Evolutionary conservation across 2,113 vertebrate species (phyloP).

Genomic region (Cervus canadensis): DNA sequence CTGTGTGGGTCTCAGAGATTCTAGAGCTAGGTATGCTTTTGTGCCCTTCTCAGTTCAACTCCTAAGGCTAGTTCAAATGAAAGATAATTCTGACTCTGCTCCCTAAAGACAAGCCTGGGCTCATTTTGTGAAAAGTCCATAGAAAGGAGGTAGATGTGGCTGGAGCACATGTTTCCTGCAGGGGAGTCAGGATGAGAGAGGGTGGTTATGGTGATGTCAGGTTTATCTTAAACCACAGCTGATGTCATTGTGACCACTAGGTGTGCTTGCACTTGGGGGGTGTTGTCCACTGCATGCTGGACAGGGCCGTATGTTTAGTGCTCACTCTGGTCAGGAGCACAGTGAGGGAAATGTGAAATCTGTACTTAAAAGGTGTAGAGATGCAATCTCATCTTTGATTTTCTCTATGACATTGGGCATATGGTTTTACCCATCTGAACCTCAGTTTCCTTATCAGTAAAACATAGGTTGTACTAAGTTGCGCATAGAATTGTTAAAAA

Average conservation of each 20-base stretch:
- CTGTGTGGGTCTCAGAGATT: neutral
- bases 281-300: rapidly evolving
- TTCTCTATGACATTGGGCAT: neutral
- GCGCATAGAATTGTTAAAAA: neutral
- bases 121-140: neutral
- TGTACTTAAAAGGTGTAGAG: neutral
- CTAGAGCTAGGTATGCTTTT: rapidly evolving
- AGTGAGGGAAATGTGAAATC: neutral
- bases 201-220: neutral
- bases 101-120: neutral
- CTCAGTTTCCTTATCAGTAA: neutral
- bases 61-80: neutral
- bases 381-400: neutral
- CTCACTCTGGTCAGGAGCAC: neutral
- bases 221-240: neutral
- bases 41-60: neutral
- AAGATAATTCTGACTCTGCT: neutral
- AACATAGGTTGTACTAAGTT: neutral
- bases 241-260: neutral
- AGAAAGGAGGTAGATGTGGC: neutral
- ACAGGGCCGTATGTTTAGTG: neutral
- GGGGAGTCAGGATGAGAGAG: neutral
- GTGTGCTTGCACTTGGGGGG: rapidly evolving
- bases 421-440: neutral
- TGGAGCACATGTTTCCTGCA: neutral